Evolutionary conservation across 2,888 invertebrate genomes (phyloP).

Genomic region (Cosmopolites sordidus): DNA sequence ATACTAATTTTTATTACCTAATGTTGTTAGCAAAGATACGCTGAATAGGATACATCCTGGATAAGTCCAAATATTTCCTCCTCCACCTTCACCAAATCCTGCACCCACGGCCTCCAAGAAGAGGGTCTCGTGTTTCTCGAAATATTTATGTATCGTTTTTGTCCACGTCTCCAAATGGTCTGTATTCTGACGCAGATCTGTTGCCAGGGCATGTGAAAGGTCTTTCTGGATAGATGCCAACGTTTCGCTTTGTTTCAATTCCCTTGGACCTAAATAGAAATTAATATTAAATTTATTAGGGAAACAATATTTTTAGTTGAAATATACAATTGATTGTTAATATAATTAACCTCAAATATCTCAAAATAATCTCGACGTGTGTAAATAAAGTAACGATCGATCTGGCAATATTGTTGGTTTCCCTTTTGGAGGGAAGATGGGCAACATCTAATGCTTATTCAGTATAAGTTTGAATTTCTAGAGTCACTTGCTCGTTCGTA

Average conservation of each 20-base stretch:
- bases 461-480: no score
- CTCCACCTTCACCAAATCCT: constrained; percentile 55
- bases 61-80: constrained; percentile 63
- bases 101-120: constrained; percentile 55
- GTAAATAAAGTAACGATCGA: no score
- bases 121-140: constrained; percentile 55
- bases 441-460: no score
- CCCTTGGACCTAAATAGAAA: constrained; percentile 54
- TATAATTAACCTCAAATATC: no score
- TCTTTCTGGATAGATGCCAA: constrained; percentile 58
- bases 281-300: no score
- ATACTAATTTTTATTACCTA: constrained; percentile 59
- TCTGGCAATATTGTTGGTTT: no score
- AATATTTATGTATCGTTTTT: constrained; percentile 55
- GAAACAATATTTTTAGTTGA: no score
- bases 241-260: constrained; percentile 53
- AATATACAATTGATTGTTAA: no score
- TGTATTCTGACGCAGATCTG: constrained; percentile 58
- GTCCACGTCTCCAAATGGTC: constrained; percentile 58
- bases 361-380: no score
- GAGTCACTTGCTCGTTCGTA: no score
- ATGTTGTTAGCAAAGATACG: constrained; percentile 64
- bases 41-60: constrained; percentile 65
- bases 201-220: constrained; percentile 60
- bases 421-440: no score